Evolutionary conservation across 2,888 invertebrate species (phyloP).

Genomic region (Meta bourneti): DNA sequence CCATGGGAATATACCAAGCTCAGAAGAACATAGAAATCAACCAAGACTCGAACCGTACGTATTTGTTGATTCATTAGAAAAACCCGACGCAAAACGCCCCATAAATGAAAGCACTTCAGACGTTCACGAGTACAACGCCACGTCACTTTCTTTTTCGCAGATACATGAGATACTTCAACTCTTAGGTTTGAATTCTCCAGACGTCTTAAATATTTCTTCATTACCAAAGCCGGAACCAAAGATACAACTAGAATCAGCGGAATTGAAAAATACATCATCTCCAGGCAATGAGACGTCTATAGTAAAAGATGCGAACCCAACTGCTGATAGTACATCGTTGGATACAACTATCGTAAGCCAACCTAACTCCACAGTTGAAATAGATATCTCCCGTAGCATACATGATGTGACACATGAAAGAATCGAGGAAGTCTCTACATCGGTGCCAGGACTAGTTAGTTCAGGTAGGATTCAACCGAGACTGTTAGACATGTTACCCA

Average conservation of each 20-base stretch:
- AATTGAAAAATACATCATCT: neutral
- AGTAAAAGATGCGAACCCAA: no score
- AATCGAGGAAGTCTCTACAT: neutral
- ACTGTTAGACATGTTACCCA: conserved; percentile 16
- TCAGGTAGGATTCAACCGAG: conserved; percentile 64
- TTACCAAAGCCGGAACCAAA: neutral
- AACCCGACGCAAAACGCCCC: neutral
- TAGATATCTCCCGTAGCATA: neutral
- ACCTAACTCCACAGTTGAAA: neutral
- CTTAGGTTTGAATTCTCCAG: conserved; percentile 17
- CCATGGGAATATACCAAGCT: conserved; percentile 49
- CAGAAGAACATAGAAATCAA: neutral
- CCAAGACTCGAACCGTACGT: conserved; percentile 2
- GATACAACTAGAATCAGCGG: neutral
- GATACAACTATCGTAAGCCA: neutral
- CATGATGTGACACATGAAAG: neutral
- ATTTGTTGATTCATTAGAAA: neutral
- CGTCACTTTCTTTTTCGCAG: conserved; percentile 21
- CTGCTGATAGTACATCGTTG: no score
- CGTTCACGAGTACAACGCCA: conserved; percentile 6
- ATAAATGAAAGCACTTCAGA: neutral
- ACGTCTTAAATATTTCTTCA: neutral
- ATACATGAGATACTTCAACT: conserved; percentile 43
- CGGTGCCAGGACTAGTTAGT: conserved; percentile 23
- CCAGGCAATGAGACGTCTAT: neutral